phyloP scores from a whole-genome alignment of 1,140 invertebrate genomes.

The Aplysia californica region DNA sequence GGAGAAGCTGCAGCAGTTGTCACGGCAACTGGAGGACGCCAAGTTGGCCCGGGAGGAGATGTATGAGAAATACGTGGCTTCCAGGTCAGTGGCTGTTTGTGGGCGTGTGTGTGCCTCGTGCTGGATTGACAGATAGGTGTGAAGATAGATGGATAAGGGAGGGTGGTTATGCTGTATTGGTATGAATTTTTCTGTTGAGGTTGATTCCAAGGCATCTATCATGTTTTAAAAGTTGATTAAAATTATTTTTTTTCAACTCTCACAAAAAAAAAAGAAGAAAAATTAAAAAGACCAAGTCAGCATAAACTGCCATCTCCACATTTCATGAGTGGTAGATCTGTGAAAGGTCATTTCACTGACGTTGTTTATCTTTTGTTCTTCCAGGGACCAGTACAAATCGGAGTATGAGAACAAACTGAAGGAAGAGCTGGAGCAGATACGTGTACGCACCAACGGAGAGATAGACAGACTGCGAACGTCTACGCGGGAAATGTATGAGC shows the following conservation, averaged over 20 bases:
- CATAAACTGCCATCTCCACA: too few species aligned
- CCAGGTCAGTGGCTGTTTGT: slow-evolving; percentile 51
- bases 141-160: too few species aligned
- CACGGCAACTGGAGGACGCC: slow-evolving; percentile 60
- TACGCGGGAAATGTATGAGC: slow-evolving; percentile 67
- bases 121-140: too few species aligned
- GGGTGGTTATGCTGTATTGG: background rate
- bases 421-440: slow-evolving; percentile 65
- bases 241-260: background rate
- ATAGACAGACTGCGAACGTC: slow-evolving; percentile 64
- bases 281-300: too few species aligned
- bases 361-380: too few species aligned
- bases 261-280: too few species aligned
- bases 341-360: too few species aligned
- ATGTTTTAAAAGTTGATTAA: background rate
- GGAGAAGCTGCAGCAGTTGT: slow-evolving; percentile 58
- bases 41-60: slow-evolving; percentile 66
- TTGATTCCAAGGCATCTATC: background rate
- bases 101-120: too few species aligned
- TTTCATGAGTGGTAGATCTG: too few species aligned
- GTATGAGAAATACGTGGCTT: slow-evolving; percentile 68
- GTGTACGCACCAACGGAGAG: slow-evolving; percentile 61
- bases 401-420: slow-evolving; percentile 67
- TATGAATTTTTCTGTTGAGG: background rate
- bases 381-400: slow-evolving; percentile 67